Percentiles rank a stretch among this genome's conserved stretches.
Conservation (phyloP, 1,140 invertebrate species). For the Myzus persicae region DNA sequence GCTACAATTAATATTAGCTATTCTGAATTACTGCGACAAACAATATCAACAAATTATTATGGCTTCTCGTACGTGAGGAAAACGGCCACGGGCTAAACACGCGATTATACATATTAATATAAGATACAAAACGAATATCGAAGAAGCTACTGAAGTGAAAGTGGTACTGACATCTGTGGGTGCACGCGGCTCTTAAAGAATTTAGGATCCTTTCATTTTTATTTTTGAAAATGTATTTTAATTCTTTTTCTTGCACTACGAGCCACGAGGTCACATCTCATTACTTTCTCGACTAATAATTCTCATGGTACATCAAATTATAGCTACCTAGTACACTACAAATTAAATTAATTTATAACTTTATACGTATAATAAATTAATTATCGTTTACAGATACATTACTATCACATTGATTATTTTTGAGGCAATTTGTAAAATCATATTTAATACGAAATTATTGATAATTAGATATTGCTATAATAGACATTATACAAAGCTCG, state of each 20-base stretch:
- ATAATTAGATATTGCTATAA: neutral
- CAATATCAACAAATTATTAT: neutral
- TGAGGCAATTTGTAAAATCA: neutral
- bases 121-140: neutral
- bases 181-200: neutral
- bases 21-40: neutral
- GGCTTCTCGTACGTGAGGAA: neutral
- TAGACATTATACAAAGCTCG: neutral
- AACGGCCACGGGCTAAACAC: neutral
- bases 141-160: slow-evolving; percentile 39
- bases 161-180: neutral
- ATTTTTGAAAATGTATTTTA: slow-evolving; percentile 8
- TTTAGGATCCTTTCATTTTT: slow-evolving; percentile 23
- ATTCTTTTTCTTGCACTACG: neutral
- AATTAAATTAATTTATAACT: neutral
- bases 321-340: neutral
- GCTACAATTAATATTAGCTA: neutral
- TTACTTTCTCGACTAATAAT: slow-evolving; percentile 16
- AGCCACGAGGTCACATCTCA: neutral
- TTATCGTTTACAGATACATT: neutral
- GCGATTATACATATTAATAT: neutral
- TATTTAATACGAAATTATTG: neutral
- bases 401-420: neutral
- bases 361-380: neutral
- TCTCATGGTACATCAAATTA: neutral